phyloP scores from a whole-genome alignment of 2,888 invertebrate species.

The Dione vanillae region DNA sequence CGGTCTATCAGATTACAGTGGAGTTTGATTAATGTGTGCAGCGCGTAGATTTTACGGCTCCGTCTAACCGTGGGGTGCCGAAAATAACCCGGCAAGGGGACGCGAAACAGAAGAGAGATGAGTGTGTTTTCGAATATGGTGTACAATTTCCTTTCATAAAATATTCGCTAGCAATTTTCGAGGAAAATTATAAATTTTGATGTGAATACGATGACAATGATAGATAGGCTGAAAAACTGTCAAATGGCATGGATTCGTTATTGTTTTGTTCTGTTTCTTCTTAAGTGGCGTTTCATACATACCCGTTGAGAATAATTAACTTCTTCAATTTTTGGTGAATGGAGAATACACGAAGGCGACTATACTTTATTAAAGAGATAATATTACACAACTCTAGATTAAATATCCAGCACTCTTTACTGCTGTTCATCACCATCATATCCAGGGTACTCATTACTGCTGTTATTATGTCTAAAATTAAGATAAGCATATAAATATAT shows the following conservation, averaged over 20 bases:
- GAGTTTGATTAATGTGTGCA: constrained; percentile 54
- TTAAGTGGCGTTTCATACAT: too few species aligned
- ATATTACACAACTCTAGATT: too few species aligned
- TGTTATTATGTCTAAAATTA: neutral
- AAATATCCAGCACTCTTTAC: too few species aligned
- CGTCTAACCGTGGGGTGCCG: constrained; percentile 37
- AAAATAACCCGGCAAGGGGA: constrained; percentile 42
- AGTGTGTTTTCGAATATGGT: constrained; percentile 42
- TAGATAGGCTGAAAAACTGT: neutral
- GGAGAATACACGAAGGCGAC: too few species aligned
- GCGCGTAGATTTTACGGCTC: constrained; percentile 46
- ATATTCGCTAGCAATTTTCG: constrained; percentile 17
- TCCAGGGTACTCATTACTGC: neutral
- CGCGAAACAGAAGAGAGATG: constrained; percentile 37
- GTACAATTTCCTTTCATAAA: constrained; percentile 28
- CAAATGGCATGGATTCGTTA: too few species aligned
- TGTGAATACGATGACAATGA: neutral
- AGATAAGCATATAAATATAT: neutral
- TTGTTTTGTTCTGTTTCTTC: too few species aligned
- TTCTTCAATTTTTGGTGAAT: too few species aligned
- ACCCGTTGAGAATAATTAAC: too few species aligned
- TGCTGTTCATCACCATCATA: too few species aligned
- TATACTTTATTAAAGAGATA: too few species aligned
- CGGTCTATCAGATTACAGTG: constrained; percentile 51
- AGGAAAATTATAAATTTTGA: neutral